Base-by-base conservation (phyloP, 2,888 invertebrate species). In the Philereme transversata region DNA sequence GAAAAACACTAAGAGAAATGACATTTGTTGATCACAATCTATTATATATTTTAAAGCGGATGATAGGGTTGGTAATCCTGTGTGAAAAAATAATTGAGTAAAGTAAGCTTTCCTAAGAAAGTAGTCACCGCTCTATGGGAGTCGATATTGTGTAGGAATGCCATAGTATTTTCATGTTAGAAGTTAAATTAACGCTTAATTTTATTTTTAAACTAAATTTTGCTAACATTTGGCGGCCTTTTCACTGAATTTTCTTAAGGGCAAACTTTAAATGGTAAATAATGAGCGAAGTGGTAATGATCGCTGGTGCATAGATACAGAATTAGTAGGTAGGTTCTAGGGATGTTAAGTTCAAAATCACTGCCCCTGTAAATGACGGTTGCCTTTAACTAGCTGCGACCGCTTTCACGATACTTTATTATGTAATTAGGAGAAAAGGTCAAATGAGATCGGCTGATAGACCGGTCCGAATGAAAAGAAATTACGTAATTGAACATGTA, bases 401-500 rank as follows among this genome's bases (percentile, higher is more conserved):
- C 36, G 45, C 22, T 22, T 33, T 45, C 36, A 10, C 22, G 49
- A 45, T 41, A 44, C 44, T 38, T 48, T 55, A 51, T 45, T 45
- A 40, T 4, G 45, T 50, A 33, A 57, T 50, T 38, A 38, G 45
- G 50, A 35, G 10, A 8, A 38, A 50, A 56, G 56, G 49, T 49
- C 49, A 50, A 50, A 38, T 11, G 8, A 4, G 40, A 4, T 22
- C 22, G 41, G 7, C 41, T 9, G 41, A 41, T 10, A 22, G n/a
- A 35, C 6, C 33, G 34, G 35, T 8, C 35, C 11, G 35, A 50
- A 57, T 51, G n/a, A 40, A 48, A 57, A 34, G 22, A 45, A 33
- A 57, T 46, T 57, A 22, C 22, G 22, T 22, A 56, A 56, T 49
- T 49, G 36, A 43, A 49, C 11, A 51, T 57, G 41, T 51, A 5